These are phyloP conservation scores for Enteromius trimaculatus DNA, from an alignment of 2,797 vertebrate species.

Conservation along the genomic window DNA sequence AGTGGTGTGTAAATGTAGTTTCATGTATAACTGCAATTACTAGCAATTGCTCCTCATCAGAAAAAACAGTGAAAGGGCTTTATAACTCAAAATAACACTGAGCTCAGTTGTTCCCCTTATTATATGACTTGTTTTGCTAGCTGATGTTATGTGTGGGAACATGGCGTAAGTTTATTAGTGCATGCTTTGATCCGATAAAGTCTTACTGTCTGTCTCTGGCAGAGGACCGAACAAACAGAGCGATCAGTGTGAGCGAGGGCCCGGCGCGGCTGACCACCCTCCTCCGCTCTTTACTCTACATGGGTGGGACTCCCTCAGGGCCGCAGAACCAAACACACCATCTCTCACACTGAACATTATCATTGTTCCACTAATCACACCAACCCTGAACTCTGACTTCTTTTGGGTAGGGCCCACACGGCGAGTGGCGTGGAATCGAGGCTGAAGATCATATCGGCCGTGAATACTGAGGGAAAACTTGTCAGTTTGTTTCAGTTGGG, in stretches of 20 bases:
- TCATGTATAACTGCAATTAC: neutral
- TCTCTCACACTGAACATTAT: slow-evolving; percentile 52
- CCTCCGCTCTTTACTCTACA: slow-evolving; percentile 66
- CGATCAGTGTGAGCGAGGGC: slow-evolving; percentile 67
- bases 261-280: slow-evolving; percentile 69
- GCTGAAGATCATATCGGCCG: slow-evolving; percentile 60
- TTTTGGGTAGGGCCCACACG: slow-evolving; percentile 63
- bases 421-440: slow-evolving; percentile 61
- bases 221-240: slow-evolving; percentile 63
- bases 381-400: slow-evolving; percentile 57
- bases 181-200: slow-evolving; percentile 13
- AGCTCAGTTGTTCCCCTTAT: slow-evolving; percentile 53
- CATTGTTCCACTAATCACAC: slow-evolving; percentile 63
- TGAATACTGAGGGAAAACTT: slow-evolving; percentile 49
- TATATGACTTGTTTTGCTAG: slow-evolving; percentile 43
- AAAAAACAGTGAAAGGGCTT: neutral
- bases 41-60: neutral
- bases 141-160: slow-evolving; percentile 56
- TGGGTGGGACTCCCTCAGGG: slow-evolving; percentile 72
- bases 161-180: slow-evolving; percentile 37
- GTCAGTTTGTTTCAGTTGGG: slow-evolving; percentile 74
- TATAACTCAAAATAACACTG: slow-evolving; percentile 19
- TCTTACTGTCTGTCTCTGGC: slow-evolving; percentile 34
- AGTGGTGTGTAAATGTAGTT: neutral
- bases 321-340: slow-evolving; percentile 65